A percentile compares a stretch with the other conserved stretches of the same genome.
phyloP scores from a whole-genome alignment of 2,888 invertebrate genomes.

The Neoscelio sp. region DNA sequence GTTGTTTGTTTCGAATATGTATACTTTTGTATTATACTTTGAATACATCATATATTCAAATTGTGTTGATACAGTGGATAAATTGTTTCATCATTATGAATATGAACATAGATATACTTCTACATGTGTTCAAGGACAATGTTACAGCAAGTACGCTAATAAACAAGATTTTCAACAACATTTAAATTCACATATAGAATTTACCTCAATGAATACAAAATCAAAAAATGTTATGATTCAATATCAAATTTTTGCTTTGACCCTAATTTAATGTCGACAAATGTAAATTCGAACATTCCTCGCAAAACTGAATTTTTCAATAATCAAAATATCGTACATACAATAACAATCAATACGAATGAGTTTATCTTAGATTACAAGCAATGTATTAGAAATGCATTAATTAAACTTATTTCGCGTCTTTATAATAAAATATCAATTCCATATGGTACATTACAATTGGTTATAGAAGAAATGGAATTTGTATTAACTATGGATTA shows the following conservation, averaged over 20 bases:
- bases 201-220: conserved; percentile 13
- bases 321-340: background rate
- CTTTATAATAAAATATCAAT: conserved; percentile 13
- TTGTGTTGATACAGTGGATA: no score
- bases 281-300: no score
- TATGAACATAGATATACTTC: no score
- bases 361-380: conserved; percentile 1
- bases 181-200: conserved; percentile 17
- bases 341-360: no score
- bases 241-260: no score
- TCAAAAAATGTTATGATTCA: no score
- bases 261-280: background rate
- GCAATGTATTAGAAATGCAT: background rate
- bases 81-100: no score
- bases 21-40: no score
- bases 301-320: background rate
- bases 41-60: no score
- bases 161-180: conserved; percentile 5
- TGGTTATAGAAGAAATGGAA: conserved; percentile 13
- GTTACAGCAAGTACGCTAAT: no score
- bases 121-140: no score
- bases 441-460: background rate
- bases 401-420: background rate
- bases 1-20: no score
- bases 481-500: conserved; percentile 4